These are phyloP conservation scores for Scaptomyza pallida DNA, from an alignment of 1,140 invertebrate species.

Conservation along the genomic window DNA sequence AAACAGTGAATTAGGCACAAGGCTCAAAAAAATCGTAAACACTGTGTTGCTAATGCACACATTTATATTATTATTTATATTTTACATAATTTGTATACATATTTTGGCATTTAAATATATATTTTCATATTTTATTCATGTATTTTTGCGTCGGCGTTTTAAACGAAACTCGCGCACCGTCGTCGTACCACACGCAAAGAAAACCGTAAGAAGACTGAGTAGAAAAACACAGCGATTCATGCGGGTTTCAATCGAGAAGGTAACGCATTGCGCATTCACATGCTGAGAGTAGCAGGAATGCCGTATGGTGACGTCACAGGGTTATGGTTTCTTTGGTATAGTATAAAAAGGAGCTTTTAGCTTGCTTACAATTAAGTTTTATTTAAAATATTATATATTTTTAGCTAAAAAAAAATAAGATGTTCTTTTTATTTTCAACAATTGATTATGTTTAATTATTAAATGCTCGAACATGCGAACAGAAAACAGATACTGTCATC, in stretches of 20 bases:
- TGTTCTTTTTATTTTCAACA: not conserved
- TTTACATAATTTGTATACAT: constrained; percentile 35
- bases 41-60: constrained; percentile 17
- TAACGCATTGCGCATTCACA: not conserved
- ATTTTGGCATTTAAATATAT: constrained; percentile 26
- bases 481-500: no score
- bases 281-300: constrained; percentile 18
- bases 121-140: constrained; percentile 5
- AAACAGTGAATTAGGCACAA: constrained; percentile 40
- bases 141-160: constrained; percentile 31
- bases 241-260: not conserved
- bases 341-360: no score
- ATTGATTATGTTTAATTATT: no score
- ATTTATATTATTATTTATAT: constrained; percentile 25
- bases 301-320: constrained; percentile 13
- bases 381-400: not conserved
- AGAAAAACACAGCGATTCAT: constrained; percentile 25
- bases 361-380: not conserved
- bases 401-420: no score
- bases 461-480: not conserved
- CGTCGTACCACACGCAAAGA: constrained; percentile 32
- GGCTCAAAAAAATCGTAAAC: constrained; percentile 36
- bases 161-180: constrained; percentile 2
- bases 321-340: not conserved
- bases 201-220: constrained; percentile 44